Evolutionary conservation across 2,797 vertebrate species (phyloP), one percentile per base, ranked within the genome.

Genomic region (Nyctalus aviator): DNA sequence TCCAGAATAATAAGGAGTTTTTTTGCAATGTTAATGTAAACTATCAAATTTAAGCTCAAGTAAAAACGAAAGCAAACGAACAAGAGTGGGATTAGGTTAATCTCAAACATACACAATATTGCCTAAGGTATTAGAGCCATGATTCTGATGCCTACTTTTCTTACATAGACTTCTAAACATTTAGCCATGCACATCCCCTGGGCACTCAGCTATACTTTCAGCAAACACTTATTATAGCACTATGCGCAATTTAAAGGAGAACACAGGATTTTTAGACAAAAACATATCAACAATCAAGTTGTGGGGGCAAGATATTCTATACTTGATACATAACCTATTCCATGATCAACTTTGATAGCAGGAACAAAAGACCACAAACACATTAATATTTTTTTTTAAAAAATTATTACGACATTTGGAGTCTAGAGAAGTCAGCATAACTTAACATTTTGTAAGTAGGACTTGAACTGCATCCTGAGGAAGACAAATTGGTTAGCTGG

Each of bases 61-160:
- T 95, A 91, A 96, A 95, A 90, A 32, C 41, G 30, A 91, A 89
- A 87, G 37, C 68, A 92, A 94, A 95, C 79, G 88, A 95, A 59
- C 46, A 88, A 73, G 71, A 81, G 32, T 84, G 18, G 37, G 35
- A 95, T 92, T 86, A 94, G 62, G 30, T 69, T 93, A 86, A 92
- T 87, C 44, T 84, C 27, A 82, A 66, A 11, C 62, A 84, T 86
- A 53, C 89, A 27, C 14, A 89, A 78, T 20, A 6, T 76, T 83
- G 59, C 8, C 89, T 53, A 68, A 88, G 2, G 30, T 84, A 83
- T 90, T 90, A 79, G 35, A 79, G 59, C 13, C 5, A 30, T 50
- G 32, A 75, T 66, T 92, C 23, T 11, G 59, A 84, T 71, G n/a
- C 79, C 37, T 32, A 3, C 55, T 37, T 90, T 78, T 72, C 37